Evolutionary conservation across 2,888 invertebrate genomes (phyloP).

Genomic region (Anarsia innoxiella): DNA sequence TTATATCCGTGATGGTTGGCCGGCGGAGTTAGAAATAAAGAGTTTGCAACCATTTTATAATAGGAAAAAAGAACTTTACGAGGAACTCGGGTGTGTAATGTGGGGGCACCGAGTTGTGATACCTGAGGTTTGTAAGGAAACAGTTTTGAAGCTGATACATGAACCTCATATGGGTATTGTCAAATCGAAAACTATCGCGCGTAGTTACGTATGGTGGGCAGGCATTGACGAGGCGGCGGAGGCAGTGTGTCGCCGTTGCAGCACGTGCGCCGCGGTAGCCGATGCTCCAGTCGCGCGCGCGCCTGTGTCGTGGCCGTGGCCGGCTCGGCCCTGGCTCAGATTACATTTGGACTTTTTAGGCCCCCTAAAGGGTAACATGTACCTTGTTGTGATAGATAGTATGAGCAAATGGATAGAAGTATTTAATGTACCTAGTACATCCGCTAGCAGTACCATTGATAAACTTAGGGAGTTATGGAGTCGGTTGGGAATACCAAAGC

Average conservation of each 20-base stretch:
- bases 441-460: neutral
- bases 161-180: constrained; percentile 18
- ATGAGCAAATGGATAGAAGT: neutral
- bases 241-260: neutral
- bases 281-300: constrained; percentile 4
- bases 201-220: constrained; percentile 18
- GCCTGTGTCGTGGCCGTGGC: constrained; percentile 1
- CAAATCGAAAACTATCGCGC: constrained; percentile 14
- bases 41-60: constrained; percentile 1
- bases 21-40: neutral
- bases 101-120: constrained; percentile 19
- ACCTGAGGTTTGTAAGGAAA: constrained; percentile 8
- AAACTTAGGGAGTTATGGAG: constrained; percentile 3
- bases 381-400: constrained; percentile 4
- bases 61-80: neutral
- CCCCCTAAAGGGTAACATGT: neutral
- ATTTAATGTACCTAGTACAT: neutral
- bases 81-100: constrained; percentile 10
- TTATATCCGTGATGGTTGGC: neutral
- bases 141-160: constrained; percentile 12
- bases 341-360: constrained; percentile 1
- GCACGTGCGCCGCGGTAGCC: constrained; percentile 2
- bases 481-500: constrained; percentile 14
- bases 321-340: neutral
- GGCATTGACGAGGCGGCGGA: neutral